These are phyloP conservation scores for Morbakka virulenta DNA, from an alignment of 30 jellyfish, hydroid and myxozoan genomes.

Conservation along the genomic window DNA sequence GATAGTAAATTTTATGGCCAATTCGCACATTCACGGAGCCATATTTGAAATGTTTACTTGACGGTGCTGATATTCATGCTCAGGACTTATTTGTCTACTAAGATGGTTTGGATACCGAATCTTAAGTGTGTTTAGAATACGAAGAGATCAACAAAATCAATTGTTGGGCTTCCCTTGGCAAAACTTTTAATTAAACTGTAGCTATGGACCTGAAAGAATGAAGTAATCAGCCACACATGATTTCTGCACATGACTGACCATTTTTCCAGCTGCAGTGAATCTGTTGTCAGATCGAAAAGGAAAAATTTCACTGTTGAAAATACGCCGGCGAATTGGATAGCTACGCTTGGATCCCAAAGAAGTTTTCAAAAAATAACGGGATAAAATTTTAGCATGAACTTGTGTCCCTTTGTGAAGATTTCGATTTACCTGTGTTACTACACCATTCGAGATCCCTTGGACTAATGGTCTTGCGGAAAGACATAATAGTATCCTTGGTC, in stretches of 20 bases:
- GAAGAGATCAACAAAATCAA: conserved; percentile 19
- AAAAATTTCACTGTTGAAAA: conserved; percentile 13
- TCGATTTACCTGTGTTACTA: neutral
- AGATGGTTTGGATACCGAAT: neutral
- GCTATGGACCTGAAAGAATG: conserved; percentile 44
- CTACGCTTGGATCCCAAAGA: neutral
- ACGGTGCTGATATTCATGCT: conserved; percentile 10
- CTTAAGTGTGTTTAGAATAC: conserved; percentile 16
- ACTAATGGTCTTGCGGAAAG: conserved; percentile 25
- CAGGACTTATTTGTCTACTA: neutral
- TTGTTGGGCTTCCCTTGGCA: conserved; percentile 50
- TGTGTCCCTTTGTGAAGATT: conserved; percentile 1
- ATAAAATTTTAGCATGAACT: conserved; percentile 14
- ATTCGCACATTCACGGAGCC: conserved; percentile 25
- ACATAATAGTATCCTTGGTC: conserved; percentile 16
- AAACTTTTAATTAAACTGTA: conserved; percentile 32
- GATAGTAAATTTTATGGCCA: conserved; percentile 5
- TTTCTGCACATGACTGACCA: conserved; percentile 11
- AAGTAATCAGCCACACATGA: conserved; percentile 7
- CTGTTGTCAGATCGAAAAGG: conserved; percentile 13
- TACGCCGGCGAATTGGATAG: neutral
- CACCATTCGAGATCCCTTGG: conserved; percentile 55
- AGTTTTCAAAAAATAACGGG: conserved; percentile 14
- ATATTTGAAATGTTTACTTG: conserved; percentile 6
- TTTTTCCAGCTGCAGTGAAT: conserved; percentile 12